Evolutionary conservation across 2,797 vertebrate species (phyloP), one percentile per base, ranked within the genome.

Genomic region (Trachurus trachurus): DNA sequence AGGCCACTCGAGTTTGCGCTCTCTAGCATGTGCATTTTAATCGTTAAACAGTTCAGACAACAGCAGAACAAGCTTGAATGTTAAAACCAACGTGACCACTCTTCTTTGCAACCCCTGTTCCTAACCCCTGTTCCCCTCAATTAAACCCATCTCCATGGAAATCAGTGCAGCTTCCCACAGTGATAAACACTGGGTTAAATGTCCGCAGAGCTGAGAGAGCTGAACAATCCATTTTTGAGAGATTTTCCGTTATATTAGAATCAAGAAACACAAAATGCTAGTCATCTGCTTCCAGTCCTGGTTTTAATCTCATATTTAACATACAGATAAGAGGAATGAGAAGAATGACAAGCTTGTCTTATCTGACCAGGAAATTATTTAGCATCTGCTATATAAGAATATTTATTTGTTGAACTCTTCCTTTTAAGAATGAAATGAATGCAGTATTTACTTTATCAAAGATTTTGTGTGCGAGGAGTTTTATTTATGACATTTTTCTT

Each of bases 81-180:
- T 61, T 61, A 11, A 39, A 62, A 52, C 29, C 29, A 58, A 26
- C 44, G 39, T 54, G 31, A 26, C 39, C 22, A 50, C 47, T 45
- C 42, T 2, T 66, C 45, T 16, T 10, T 39, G 31, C 31, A 13
- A 54, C 40, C n/a, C 22, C 6, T 53, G 47, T 10, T 47, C 16
- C 17, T 39, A 68, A 62, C 15, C 45, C 53, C 19, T 31, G 9
- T n/a, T 77, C 29, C 63, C 76, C 29, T 65, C 49, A 83, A 75
- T 82, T 80, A 74, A 60, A 80, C 52, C 29, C 40, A 47, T 84
- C 62, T 80, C 76, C 63, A 80, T 80, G 76, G 69, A 71, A 76
- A 83, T 85, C 0, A 66, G 50, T 60, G 39, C 40, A 12, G 60
- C 65, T 64, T 73, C 75, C 62, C 65, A 60, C 69, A 44, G 54